These are phyloP conservation scores for Somateria mollissima DNA, from an alignment of 2,797 vertebrate species.

Conservation along the genomic window DNA sequence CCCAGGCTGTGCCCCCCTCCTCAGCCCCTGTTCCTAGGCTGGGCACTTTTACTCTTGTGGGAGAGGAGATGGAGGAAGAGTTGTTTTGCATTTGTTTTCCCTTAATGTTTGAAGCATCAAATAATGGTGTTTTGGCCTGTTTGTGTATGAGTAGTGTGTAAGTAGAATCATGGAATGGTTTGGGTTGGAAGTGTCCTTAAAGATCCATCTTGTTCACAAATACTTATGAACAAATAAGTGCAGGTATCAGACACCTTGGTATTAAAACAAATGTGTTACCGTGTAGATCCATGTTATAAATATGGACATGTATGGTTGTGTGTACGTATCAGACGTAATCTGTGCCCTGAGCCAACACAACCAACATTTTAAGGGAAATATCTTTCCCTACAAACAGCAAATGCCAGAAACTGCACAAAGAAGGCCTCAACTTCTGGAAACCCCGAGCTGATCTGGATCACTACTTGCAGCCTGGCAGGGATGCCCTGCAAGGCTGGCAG, in stretches of 20 bases:
- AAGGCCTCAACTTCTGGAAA: not conserved
- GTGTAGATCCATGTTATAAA: rapidly evolving
- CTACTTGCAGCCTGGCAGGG: rapidly evolving
- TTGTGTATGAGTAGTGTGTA: not conserved
- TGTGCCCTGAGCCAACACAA: not conserved
- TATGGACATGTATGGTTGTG: rapidly evolving
- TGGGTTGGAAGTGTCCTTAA: too few relatives aligned
- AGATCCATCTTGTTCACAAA: not conserved
- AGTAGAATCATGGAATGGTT: too few relatives aligned
- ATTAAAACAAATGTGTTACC: not conserved
- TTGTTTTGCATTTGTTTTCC: not conserved
- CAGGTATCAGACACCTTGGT: not conserved
- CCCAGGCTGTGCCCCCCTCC: too few relatives aligned
- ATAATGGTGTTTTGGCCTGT: rapidly evolving
- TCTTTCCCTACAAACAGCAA: not conserved
- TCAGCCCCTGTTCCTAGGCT: not conserved
- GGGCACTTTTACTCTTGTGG: not conserved
- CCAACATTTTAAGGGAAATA: not conserved
- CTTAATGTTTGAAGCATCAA: not conserved
- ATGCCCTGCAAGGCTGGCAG: too few relatives aligned
- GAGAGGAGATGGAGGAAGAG: not conserved
- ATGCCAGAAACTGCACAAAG: not conserved
- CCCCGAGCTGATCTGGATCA: rapidly evolving
- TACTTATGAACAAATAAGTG: rapidly evolving
- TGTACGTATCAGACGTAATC: rapidly evolving